Base-by-base conservation (phyloP, 2,113 vertebrate genomes). In the Suricata suricatta region DNA sequence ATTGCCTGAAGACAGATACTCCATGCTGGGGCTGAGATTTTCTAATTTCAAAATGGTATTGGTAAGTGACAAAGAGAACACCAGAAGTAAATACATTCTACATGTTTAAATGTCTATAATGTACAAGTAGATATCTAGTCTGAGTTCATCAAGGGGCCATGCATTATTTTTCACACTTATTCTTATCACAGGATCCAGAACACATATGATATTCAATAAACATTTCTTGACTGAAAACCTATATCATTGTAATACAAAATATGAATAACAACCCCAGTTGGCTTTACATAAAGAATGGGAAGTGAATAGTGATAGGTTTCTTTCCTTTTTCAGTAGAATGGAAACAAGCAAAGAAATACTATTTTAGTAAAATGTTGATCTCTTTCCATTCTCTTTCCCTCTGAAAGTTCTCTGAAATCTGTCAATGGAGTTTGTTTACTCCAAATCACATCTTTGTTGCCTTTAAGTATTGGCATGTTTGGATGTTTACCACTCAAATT, bases 401-500 rank as follows among this genome's bases (percentile, higher is more conserved):
- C 21, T 35, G 1, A 14, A 94, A 96, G 47, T 95, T 97, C 85
- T 96, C 79, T 54, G 90, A 93, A 84, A 90, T 97, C 71, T 91
- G 54, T 97, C 93, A 96, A 83, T 90, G 86, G 57, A 91, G 92
- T 96, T 94, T 98, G 94, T 97, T 98, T 97, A 96, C 93, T 93
- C 57, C 29, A 95, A 95, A 94, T 90, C 79, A 80, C 81, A 94
- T 97, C 97, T 97, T 96, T 97, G 94, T 97, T 97, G 96, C 95
- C 82, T 96, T 97, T 47, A 35, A 95, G 96, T 84, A 92, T 77
- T 92, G 90, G 94, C 93, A 95, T 95, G 94, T 95, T 98, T 98
- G 98, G 98, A 98, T 98, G 97, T 98, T 99, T 98, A 97, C 97
- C 98, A 97, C 98, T 98, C 98, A 97, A 96, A 98, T 97, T 95